Evolutionary conservation across 2,888 invertebrate species (phyloP).

Genomic region (Amiota mariae): DNA sequence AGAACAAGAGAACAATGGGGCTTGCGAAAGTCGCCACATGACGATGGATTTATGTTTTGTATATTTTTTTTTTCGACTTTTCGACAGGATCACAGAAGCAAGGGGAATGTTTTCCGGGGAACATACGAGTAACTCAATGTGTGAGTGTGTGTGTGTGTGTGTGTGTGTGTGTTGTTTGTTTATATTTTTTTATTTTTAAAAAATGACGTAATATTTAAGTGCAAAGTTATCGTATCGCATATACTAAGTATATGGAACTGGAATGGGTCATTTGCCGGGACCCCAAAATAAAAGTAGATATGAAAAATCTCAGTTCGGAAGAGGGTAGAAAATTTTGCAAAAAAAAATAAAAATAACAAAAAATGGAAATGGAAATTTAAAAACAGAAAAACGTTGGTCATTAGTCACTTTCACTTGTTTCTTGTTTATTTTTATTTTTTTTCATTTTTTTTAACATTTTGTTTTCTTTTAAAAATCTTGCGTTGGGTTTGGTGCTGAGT

Average conservation of each 20-base stretch:
- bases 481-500: too few relatives aligned
- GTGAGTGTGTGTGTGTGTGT: too few relatives aligned
- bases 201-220: slow-evolving; percentile 38
- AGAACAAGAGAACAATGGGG: not conserved
- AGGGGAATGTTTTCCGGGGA: too few relatives aligned
- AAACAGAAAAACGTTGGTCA: not conserved
- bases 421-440: slow-evolving; percentile 12
- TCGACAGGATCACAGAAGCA: too few relatives aligned
- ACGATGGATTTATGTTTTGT: not conserved
- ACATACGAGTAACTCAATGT: too few relatives aligned
- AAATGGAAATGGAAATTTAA: not conserved
- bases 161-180: too few relatives aligned
- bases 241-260: too few relatives aligned
- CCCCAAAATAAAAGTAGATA: not conserved
- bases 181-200: not conserved
- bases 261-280: not conserved
- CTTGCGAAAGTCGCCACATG: slow-evolving; percentile 24
- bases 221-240: slow-evolving; percentile 26
- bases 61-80: too few relatives aligned
- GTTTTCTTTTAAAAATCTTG: not conserved
- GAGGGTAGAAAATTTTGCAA: not conserved
- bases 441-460: not conserved
- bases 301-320: too few relatives aligned
- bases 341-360: not conserved
- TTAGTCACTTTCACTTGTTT: slow-evolving; percentile 25